phyloP scores from a whole-genome alignment of 2,113 vertebrate genomes.

The Epinephelus lanceolatus region DNA sequence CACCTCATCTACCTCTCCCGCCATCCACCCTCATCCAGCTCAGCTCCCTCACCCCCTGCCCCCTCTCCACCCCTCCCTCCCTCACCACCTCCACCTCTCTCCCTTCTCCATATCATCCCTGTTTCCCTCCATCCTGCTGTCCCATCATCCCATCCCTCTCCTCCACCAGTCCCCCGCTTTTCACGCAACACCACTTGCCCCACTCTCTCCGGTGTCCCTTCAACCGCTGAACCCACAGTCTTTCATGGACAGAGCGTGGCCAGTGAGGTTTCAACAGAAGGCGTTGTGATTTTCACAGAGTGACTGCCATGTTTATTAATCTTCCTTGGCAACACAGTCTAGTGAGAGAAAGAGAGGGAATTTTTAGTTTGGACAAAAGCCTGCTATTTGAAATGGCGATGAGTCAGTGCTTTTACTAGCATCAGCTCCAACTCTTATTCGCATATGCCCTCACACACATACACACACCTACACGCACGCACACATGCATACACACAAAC shows the following conservation, averaged over 20 bases:
- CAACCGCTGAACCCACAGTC: slow-evolving; percentile 83
- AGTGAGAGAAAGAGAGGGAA: slow-evolving; percentile 2
- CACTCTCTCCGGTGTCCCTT: slow-evolving; percentile 83
- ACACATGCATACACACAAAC: slow-evolving; percentile 22
- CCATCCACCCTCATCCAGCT: slow-evolving; percentile 84
- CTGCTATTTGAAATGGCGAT: slow-evolving; percentile 51
- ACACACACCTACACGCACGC: slow-evolving; percentile 15
- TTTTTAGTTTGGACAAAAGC: slow-evolving; percentile 40
- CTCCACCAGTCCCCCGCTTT: slow-evolving; percentile 80
- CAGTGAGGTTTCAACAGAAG: slow-evolving; percentile 80
- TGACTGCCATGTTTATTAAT: slow-evolving; percentile 60
- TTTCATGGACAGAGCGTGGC: slow-evolving; percentile 80
- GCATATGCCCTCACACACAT: slow-evolving; percentile 36
- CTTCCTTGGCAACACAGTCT: slow-evolving; percentile 38
- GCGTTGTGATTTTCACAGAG: slow-evolving; percentile 70
- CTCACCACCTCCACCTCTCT: slow-evolving; percentile 83
- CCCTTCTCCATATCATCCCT: slow-evolving; percentile 85
- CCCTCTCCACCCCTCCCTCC: slow-evolving; percentile 74
- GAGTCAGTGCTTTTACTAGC: slow-evolving; percentile 42
- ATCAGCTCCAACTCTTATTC: slow-evolving; percentile 40
- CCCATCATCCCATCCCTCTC: slow-evolving; percentile 84
- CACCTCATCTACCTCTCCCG: slow-evolving; percentile 74
- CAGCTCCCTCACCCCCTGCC: slow-evolving; percentile 77
- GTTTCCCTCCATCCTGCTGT: slow-evolving; percentile 87
- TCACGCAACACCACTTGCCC: slow-evolving; percentile 77